Evolutionary conservation across 2,113 vertebrate species (phyloP).

Genomic region (Symphodus melops): DNA sequence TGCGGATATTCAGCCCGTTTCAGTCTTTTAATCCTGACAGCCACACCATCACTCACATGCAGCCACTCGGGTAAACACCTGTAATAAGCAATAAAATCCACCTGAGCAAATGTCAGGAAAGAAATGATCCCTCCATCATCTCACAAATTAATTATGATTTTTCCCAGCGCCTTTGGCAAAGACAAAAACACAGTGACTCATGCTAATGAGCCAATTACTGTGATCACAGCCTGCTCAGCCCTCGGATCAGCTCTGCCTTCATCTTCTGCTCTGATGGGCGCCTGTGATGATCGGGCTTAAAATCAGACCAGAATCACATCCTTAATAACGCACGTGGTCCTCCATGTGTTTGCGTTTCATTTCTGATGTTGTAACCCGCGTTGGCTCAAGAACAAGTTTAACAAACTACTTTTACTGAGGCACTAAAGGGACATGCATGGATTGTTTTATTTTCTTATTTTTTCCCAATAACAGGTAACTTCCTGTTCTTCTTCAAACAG

Average conservation of each 20-base stretch:
- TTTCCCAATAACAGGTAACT: too few species aligned
- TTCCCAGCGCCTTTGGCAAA: conserved; percentile 17
- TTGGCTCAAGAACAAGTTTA: neutral
- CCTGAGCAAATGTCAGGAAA: neutral
- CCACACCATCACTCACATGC: neutral
- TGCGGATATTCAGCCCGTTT: neutral
- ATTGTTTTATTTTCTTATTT: too few species aligned
- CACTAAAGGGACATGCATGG: too few species aligned
- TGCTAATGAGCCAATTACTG: conserved; percentile 52
- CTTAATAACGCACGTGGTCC: neutral
- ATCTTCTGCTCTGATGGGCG: conserved; percentile 24
- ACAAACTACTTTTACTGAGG: neutral
- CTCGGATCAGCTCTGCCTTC: conserved; percentile 44
- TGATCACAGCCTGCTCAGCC: conserved; percentile 35
- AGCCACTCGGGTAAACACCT: neutral
- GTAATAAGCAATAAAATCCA: conserved; percentile 12
- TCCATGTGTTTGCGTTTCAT: neutral
- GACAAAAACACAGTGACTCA: conserved; percentile 23
- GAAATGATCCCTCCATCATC: neutral
- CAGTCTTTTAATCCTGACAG: neutral
- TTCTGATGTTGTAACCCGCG: too few species aligned
- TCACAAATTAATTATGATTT: conserved; percentile 30
- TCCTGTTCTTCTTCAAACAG: too few species aligned
- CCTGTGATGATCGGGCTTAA: neutral
- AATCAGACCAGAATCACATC: neutral